A percentile compares a stretch with the other conserved stretches of the same genome.
phyloP scores from a whole-genome alignment of 1,140 invertebrate genomes.

The Drosophila mayri region DNA sequence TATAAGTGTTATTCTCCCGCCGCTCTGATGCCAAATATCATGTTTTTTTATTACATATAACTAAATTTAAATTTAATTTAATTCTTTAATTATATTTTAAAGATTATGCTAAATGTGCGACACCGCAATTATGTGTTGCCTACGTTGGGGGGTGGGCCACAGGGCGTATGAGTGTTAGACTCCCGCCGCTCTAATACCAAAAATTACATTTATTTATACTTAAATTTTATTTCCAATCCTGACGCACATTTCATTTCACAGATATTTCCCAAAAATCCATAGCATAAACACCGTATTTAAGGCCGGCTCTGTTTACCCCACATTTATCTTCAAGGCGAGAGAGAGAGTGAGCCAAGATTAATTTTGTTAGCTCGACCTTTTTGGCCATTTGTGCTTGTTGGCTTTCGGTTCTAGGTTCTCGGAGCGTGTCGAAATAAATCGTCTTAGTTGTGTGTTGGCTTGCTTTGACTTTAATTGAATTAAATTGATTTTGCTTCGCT shows the following conservation, averaged over 20 bases:
- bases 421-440: slow-evolving; percentile 62
- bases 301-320: slow-evolving; percentile 24
- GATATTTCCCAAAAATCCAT: slow-evolving; percentile 1
- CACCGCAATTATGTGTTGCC: slow-evolving; percentile 41
- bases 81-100: background rate
- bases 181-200: no score
- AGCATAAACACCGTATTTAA: slow-evolving; percentile 17
- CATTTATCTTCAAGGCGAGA: slow-evolving; percentile 43
- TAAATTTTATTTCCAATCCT: background rate
- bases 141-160: background rate
- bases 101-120: slow-evolving; percentile 28
- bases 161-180: no score
- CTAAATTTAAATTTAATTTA: background rate
- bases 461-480: slow-evolving; percentile 64
- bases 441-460: slow-evolving; percentile 53
- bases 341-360: slow-evolving; percentile 29
- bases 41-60: background rate
- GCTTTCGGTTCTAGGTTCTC: slow-evolving; percentile 25
- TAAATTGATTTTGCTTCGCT: slow-evolving; percentile 66
- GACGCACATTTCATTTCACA: background rate
- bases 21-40: no score
- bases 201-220: background rate
- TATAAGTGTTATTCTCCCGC: no score
- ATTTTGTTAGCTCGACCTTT: slow-evolving; percentile 55
- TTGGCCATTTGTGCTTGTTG: slow-evolving; percentile 44